Evolutionary conservation across 2,888 invertebrate genomes (phyloP), one percentile per base, ranked within the genome.

Genomic region (Drosophila nigricruria): DNA sequence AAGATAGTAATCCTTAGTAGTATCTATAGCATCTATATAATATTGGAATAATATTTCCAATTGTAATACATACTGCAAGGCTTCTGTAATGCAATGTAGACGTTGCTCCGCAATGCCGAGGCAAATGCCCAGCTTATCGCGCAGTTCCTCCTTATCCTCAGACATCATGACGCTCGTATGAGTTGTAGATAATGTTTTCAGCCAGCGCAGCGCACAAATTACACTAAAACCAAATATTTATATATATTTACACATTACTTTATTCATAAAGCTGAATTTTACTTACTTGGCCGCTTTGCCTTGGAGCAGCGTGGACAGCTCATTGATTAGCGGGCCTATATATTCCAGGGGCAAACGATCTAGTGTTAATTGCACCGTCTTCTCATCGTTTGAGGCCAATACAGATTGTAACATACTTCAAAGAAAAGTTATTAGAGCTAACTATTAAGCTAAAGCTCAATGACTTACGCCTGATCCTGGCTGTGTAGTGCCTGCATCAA

Each of bases 401-500:
- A 98, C 97, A 60, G 94, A 95, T 75, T 95, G 94, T 34, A 98
- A 93, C 82, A 98, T 95, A 47, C 95, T 95, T 8, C 14, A 34
- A 36, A 27, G 8, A 60, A 10, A 6, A 0, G 0, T 20, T 20
- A 56, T 42, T 32, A 5, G 3, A 32, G 1, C 10, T 20, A 6
- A 10, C 1, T n/a, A 36, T 12, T 10, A 10, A 14, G 5, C 20
- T 30, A 12, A 10, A 3, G 10, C 20, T 10, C 5, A 10, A 8
- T 0, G 16, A 12, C 93, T 86, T 77, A 95, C 95, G 93, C 94
- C 72, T 94, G 94, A 91, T 98, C 97, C 87, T 96, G 96, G 88
- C 98, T 98, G 84, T 97, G 97, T 36, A 98, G 93, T 0, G 97
- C 98, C 92, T 97, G 98, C 61, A 97, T 94, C 10, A 98, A 93